Conservation (phyloP, 2,113 vertebrate genomes). For the Donacobius atricapilla region DNA sequence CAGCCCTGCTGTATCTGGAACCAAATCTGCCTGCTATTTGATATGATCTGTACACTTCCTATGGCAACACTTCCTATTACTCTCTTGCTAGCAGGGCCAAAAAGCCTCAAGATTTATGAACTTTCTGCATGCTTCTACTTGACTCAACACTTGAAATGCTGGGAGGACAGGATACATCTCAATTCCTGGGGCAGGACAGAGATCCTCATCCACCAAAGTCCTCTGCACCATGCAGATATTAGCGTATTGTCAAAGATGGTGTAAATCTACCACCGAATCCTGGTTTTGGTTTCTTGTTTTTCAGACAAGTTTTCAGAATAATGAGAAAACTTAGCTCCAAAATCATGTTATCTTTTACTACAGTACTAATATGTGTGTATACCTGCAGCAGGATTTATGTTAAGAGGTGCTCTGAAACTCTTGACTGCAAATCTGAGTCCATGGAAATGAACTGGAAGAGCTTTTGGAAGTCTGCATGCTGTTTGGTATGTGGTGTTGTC, state of each 20-base stretch:
- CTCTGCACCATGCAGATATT: neutral
- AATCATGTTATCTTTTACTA: neutral
- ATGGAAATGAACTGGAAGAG: neutral
- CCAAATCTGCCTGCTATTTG: neutral
- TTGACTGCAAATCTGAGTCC: neutral
- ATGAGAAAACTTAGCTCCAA: neutral
- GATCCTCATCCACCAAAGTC: neutral
- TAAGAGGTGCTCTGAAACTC: neutral
- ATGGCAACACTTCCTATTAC: neutral
- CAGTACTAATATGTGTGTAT: neutral
- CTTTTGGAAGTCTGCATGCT: neutral
- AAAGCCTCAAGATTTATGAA: neutral
- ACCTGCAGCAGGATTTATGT: neutral
- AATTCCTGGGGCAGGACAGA: fast-evolving
- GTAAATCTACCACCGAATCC: neutral
- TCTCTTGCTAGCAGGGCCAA: neutral
- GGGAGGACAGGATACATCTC: neutral
- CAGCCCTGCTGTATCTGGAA: neutral
- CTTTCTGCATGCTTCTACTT: neutral
- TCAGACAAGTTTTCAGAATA: neutral
- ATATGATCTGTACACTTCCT: neutral
- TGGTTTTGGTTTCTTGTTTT: neutral
- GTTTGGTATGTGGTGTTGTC: neutral
- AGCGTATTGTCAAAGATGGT: neutral
- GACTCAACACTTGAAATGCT: neutral